Conservation (phyloP, 2,888 invertebrate genomes). For the Oeneis ivallda region DNA sequence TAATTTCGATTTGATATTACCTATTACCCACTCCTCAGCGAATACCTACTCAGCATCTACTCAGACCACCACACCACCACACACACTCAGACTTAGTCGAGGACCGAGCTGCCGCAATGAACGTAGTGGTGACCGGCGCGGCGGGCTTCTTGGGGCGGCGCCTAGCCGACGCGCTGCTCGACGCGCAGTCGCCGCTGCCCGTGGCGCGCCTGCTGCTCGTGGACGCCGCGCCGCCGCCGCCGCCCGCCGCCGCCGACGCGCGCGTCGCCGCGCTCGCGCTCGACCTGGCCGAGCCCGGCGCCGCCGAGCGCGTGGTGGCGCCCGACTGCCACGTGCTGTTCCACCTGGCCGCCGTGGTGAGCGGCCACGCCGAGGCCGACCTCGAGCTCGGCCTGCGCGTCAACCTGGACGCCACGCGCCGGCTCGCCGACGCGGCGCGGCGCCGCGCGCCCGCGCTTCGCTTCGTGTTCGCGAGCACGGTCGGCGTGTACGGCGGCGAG, state of each 20-base stretch:
- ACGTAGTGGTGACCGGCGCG: slow-evolving; percentile 63
- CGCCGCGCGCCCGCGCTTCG: slow-evolving; percentile 47
- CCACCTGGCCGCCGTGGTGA: slow-evolving; percentile 70
- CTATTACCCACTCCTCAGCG: no score
- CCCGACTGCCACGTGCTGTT: slow-evolving; percentile 54
- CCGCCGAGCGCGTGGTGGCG: slow-evolving; percentile 50
- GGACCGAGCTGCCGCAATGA: slow-evolving; percentile 53
- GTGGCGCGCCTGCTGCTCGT: slow-evolving; percentile 51
- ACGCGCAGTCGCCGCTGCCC: slow-evolving; percentile 43
- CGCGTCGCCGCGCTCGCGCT: slow-evolving; percentile 49
- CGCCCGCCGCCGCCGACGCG: slow-evolving; percentile 43
- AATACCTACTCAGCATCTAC: no score
- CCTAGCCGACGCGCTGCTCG: slow-evolving; percentile 52
- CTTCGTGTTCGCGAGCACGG: slow-evolving; percentile 64
- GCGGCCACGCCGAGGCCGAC: slow-evolving; percentile 67
- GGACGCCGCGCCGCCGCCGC: slow-evolving; percentile 41
- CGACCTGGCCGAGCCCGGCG: slow-evolving; percentile 47
- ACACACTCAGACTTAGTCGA: no score
- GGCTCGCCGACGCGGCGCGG: slow-evolving; percentile 60
- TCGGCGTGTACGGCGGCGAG: slow-evolving; percentile 61
- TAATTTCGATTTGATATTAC: no score
- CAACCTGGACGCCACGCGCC: slow-evolving; percentile 66
- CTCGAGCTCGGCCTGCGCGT: slow-evolving; percentile 65
- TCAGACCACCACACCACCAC: no score
- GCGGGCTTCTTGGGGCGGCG: slow-evolving; percentile 60